Base-by-base conservation (phyloP, 2,797 vertebrate species). In the Cyclopterus lumpus region DNA sequence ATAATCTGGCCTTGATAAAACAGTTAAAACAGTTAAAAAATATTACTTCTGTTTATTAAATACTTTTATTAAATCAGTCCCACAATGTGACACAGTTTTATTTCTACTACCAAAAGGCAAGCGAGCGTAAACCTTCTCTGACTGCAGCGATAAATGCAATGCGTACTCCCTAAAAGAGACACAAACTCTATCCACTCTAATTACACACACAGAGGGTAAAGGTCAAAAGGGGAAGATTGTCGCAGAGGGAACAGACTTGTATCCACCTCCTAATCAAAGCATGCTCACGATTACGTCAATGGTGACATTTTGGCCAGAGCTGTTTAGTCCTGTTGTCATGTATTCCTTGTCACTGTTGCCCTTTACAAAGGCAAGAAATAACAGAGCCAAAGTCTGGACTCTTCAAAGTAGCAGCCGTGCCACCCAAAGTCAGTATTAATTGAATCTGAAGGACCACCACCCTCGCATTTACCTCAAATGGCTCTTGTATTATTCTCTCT, bases 371-470 rank as follows among this genome's bases (percentile, higher is more conserved):
- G 36, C n/a, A 59, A 71, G 60, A 79, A 86, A 86, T 51, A 81
- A 77, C 54, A 59, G 26, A 61, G 18, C 46, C 66, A 60, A 64
- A 63, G 73, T 69, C 71, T n/a, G 77, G 78, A 77, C 71, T n/a
- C 78, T 80, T 82, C 68, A 80, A 87, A 88, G 76, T 55, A 61
- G 74, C 74, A 60, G 61, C 80, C 63, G 2, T 71, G 71, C 78
- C 82, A 88, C 86, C 88, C 87, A 90, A 89, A 89, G 84, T 80
- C 75, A 68, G 76, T 60, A 85, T 89, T 93, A 89, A 93, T 90
- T 93, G 79, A 92, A 89, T 91, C 34, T 81, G 71, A 80, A 89
- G 81, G 88, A 90, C 90, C 88, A 89, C 88, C 90, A 82, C 81
- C 83, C 67, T 82, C 0, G 81, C 74, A 75, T 92, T 90, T 82